These are phyloP conservation scores for Ctenicera cuprea DNA, from an alignment of 2,888 invertebrate species.

Conservation along the genomic window DNA sequence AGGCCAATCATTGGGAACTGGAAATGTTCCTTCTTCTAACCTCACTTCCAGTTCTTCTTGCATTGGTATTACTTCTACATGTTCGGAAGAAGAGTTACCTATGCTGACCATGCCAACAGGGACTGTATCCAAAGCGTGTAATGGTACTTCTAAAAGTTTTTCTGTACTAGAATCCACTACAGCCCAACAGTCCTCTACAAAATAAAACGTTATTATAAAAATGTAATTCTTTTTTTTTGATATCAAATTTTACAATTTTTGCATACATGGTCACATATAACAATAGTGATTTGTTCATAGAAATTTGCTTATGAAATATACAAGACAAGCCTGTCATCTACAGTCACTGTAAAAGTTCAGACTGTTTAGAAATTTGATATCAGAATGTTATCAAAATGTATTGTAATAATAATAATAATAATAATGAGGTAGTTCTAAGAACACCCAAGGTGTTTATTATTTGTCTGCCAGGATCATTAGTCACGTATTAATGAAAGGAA, in stretches of 20 bases:
- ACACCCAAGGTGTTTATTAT: neutral
- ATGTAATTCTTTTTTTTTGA: neutral
- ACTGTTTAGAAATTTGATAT: slow-evolving; percentile 27
- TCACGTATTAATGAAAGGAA: neutral
- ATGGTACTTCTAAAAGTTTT: slow-evolving; percentile 71
- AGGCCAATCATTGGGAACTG: slow-evolving; percentile 72
- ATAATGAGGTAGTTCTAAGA: neutral
- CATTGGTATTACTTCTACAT: slow-evolving; percentile 74
- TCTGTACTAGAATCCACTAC: slow-evolving; percentile 74
- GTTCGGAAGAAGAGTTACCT: slow-evolving; percentile 65
- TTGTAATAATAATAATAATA: neutral
- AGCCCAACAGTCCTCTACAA: slow-evolving; percentile 72
- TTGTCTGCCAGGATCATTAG: neutral
- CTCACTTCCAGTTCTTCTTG: slow-evolving; percentile 78
- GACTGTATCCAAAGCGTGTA: slow-evolving; percentile 69
- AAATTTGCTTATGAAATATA: neutral
- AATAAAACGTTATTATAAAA: slow-evolving; percentile 16
- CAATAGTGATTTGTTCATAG: neutral
- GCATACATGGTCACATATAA: neutral
- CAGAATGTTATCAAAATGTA: neutral
- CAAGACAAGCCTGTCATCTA: neutral
- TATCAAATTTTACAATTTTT: neutral
- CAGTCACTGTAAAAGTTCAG: slow-evolving; percentile 3
- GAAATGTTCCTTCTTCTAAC: slow-evolving; percentile 73
- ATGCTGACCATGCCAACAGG: slow-evolving; percentile 66